Percentiles rank a stretch among this genome's conserved stretches.
Evolutionary conservation across 1,140 invertebrate genomes (phyloP).

Genomic region (Hycleus cichorii): DNA sequence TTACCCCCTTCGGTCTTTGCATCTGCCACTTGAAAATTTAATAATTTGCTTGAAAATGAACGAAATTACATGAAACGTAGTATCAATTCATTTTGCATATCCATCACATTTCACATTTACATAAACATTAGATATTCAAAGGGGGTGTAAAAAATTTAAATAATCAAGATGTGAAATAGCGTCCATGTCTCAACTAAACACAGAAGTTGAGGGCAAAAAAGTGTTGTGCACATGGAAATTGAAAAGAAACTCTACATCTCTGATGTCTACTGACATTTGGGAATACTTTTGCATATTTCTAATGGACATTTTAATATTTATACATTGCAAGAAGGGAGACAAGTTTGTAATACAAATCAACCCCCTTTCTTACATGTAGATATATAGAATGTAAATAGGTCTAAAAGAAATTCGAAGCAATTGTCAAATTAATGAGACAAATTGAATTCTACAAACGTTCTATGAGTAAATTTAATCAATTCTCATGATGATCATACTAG

Average conservation of each 20-base stretch:
- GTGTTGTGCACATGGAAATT: too few relatives aligned
- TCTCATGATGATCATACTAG: constrained; percentile 9
- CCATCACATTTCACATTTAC: constrained; percentile 15
- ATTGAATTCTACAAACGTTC: constrained; percentile 13
- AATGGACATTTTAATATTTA: constrained; percentile 18
- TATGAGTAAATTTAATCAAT: constrained; percentile 10
- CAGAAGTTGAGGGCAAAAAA: not conserved
- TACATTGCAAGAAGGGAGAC: not conserved
- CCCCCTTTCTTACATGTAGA: too few relatives aligned
- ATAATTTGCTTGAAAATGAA: constrained; percentile 9
- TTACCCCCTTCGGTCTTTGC: not conserved
- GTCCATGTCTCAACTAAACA: not conserved
- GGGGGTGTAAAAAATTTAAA: constrained; percentile 15
- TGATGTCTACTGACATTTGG: constrained; percentile 16
- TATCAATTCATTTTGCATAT: constrained; percentile 11
- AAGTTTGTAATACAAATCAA: too few relatives aligned
- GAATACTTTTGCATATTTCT: constrained; percentile 18
- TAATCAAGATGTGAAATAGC: constrained; percentile 15
- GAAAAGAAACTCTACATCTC: constrained; percentile 8
- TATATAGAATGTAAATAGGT: too few relatives aligned
- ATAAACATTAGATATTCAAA: constrained; percentile 18
- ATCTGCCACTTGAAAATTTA: constrained; percentile 7
- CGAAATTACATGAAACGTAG: constrained; percentile 3
- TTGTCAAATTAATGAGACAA: constrained; percentile 12
- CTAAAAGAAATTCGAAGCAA: constrained; percentile 4